A percentile compares a stretch with the other conserved stretches of the same genome.
Evolutionary conservation across 2,888 invertebrate genomes (phyloP).

Genomic region (Philhelius pedissequus): DNA sequence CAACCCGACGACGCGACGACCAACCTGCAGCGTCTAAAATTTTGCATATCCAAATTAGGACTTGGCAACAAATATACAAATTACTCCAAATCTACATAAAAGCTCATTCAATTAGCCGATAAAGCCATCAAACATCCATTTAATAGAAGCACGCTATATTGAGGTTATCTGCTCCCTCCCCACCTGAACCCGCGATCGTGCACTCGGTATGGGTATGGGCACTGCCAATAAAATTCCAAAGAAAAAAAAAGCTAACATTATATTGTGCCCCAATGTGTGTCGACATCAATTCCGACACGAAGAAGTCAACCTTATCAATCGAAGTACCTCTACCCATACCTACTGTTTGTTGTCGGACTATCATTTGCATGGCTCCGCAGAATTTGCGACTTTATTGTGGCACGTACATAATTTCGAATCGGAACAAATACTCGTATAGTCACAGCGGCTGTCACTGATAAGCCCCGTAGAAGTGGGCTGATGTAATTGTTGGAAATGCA

Average conservation of each 20-base stretch:
- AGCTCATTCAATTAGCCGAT: slow-evolving; percentile 47
- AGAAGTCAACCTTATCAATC: slow-evolving; percentile 50
- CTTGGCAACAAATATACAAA: slow-evolving; percentile 13
- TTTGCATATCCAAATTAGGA: slow-evolving; percentile 54
- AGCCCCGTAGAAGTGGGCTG: slow-evolving; percentile 11
- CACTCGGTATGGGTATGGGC: background rate
- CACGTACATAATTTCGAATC: slow-evolving; percentile 17
- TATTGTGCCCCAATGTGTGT: slow-evolving; percentile 27
- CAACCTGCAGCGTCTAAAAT: background rate
- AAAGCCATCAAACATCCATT: slow-evolving; percentile 28
- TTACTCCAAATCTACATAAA: slow-evolving; percentile 31
- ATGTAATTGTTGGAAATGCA: slow-evolving; percentile 46
- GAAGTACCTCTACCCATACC: too few relatives aligned
- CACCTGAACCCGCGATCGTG: slow-evolving; percentile 4
- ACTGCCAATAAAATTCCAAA: background rate
- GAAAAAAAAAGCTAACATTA: background rate
- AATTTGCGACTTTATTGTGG: slow-evolving; percentile 13
- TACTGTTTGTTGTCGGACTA: background rate
- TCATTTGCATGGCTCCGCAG: slow-evolving; percentile 29
- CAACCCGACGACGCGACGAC: too few relatives aligned
- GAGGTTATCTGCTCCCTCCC: slow-evolving; percentile 31
- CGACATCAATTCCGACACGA: slow-evolving; percentile 46
- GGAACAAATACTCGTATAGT: background rate
- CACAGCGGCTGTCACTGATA: slow-evolving; percentile 37
- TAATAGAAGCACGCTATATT: slow-evolving; percentile 37